phyloP scores from a whole-genome alignment of 2,797 vertebrate genomes.

The Myotis vivesi region DNA sequence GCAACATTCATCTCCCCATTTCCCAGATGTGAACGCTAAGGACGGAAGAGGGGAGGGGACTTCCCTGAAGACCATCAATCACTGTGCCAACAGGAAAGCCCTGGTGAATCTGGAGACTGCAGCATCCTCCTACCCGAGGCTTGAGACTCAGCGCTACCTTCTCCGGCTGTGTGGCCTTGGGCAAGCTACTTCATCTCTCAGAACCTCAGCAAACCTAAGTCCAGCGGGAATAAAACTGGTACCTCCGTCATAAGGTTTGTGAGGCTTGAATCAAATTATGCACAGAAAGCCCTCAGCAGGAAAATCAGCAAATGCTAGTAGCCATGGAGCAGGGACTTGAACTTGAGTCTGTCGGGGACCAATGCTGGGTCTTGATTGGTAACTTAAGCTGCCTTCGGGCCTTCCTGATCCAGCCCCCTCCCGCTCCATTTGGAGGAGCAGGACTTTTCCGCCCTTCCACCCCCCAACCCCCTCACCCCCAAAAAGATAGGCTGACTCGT shows the following conservation, averaged over 20 bases:
- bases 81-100: accelerated
- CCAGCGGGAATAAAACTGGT: neutral
- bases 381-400: neutral
- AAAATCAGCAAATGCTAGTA: neutral
- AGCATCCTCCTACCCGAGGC: neutral
- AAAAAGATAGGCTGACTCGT: neutral
- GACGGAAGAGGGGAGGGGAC: neutral
- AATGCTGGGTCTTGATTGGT: neutral
- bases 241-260: no score
- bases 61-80: neutral
- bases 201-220: neutral
- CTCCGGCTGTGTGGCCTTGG: neutral
- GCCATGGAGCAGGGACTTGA: neutral
- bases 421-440: neutral
- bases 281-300: neutral
- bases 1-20: neutral
- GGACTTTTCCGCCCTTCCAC: neutral
- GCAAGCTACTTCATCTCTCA: neutral
- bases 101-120: neutral
- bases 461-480: no score
- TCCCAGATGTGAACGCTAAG: neutral
- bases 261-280: neutral
- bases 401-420: neutral
- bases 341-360: neutral
- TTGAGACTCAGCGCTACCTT: neutral